phyloP scores from a whole-genome alignment of 2,797 vertebrate genomes.

The Enteromius paludinosus region DNA sequence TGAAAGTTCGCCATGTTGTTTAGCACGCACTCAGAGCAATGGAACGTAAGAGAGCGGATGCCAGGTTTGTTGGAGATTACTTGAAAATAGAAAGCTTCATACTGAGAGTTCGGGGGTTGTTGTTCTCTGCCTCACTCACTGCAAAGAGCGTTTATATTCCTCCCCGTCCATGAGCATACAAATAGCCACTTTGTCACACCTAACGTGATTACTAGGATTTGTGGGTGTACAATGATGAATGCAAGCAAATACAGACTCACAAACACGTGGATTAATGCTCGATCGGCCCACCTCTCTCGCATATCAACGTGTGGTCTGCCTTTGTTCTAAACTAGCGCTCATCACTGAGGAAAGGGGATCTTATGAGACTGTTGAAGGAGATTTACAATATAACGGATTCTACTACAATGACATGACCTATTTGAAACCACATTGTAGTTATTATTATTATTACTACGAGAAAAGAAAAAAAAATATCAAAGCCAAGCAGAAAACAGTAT shows the following conservation, averaged over 20 bases:
- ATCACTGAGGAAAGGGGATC: conserved; percentile 25
- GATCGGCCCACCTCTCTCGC: conserved; percentile 55
- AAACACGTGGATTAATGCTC: conserved; percentile 63
- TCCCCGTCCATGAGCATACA: conserved; percentile 52
- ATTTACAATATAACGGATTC: conserved; percentile 11
- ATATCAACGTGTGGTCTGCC: conserved; percentile 44
- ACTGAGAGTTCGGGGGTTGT: conserved; percentile 33
- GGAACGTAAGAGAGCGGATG: conserved; percentile 17
- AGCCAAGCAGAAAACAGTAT: not conserved
- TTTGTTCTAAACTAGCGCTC: conserved; percentile 54
- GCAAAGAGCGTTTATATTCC: conserved; percentile 30
- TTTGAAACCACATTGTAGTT: conserved; percentile 28
- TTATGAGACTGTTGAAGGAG: conserved; percentile 15
- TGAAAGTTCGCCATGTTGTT: conserved; percentile 33
- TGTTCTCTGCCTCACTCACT: conserved; percentile 31
- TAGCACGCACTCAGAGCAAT: conserved; percentile 28
- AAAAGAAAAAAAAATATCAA: not conserved
- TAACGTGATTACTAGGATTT: conserved; percentile 62
- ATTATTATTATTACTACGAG: not conserved
- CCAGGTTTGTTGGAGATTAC: conserved; percentile 46
- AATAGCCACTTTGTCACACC: conserved; percentile 61
- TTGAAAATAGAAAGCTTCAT: conserved; percentile 50
- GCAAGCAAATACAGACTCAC: conserved; percentile 52
- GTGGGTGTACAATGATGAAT: conserved; percentile 61
- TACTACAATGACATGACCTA: not conserved